Conservation (phyloP, 2,888 invertebrate genomes). For the Pseudococcus jackbeardsleyi region DNA sequence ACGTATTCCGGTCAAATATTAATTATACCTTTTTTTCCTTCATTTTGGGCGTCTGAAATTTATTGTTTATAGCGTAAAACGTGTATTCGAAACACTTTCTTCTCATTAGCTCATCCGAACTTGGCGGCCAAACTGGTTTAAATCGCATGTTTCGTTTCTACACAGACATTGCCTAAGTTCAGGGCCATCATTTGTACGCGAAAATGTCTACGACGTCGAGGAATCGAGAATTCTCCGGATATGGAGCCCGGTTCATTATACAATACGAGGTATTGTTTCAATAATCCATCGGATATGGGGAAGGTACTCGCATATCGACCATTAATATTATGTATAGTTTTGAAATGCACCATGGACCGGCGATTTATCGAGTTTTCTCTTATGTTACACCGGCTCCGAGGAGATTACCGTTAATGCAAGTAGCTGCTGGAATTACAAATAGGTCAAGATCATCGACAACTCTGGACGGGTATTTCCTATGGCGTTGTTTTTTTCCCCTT, state of each 20-base stretch:
- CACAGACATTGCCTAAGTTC: neutral
- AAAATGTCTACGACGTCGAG: neutral
- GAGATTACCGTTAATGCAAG: neutral
- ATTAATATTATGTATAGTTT: neutral
- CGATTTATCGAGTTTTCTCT: slow-evolving; percentile 26
- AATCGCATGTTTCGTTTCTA: neutral
- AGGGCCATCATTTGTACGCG: neutral
- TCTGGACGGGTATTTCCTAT: neutral
- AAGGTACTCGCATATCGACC: neutral
- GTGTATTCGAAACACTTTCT: slow-evolving; percentile 29
- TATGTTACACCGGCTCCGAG: neutral
- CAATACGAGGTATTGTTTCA: neutral
- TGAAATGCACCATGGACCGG: neutral
- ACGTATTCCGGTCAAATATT: neutral
- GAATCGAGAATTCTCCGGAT: neutral
- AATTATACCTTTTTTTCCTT: slow-evolving; percentile 13
- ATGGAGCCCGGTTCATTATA: neutral
- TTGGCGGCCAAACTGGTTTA: slow-evolving; percentile 4
- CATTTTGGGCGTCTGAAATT: slow-evolving; percentile 20
- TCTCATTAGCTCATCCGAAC: slow-evolving; percentile 41
- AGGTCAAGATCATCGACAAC: slow-evolving; percentile 30
- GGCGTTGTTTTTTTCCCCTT: neutral
- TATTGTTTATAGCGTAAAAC: slow-evolving; percentile 15
- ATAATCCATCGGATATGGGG: neutral
- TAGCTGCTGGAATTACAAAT: neutral